phyloP scores from a whole-genome alignment of 2,797 vertebrate genomes.

The Sciaenops ocellatus region DNA sequence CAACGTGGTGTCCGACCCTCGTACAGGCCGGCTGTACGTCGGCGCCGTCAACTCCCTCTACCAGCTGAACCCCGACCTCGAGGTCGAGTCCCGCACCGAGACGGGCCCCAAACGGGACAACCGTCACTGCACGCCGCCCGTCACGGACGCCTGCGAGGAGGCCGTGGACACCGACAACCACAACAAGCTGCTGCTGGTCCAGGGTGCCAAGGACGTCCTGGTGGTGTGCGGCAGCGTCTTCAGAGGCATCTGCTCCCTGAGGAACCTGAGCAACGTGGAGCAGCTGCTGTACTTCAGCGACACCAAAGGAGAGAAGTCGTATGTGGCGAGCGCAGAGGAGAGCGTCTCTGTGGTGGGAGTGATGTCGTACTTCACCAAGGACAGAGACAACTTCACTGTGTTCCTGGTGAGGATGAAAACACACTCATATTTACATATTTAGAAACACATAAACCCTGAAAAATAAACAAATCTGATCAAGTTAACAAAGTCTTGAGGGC shows the following conservation, averaged over 20 bases:
- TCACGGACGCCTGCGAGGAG: slow-evolving; percentile 86
- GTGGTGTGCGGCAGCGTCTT: slow-evolving; percentile 95
- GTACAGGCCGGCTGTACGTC: slow-evolving; percentile 89
- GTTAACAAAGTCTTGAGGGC: no score
- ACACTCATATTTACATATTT: not conserved
- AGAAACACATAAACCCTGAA: not conserved
- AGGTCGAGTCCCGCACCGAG: slow-evolving; percentile 57
- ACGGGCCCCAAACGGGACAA: slow-evolving; percentile 91
- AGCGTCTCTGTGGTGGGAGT: slow-evolving; percentile 92
- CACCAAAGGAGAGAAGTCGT: slow-evolving; percentile 93
- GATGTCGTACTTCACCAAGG: slow-evolving; percentile 83
- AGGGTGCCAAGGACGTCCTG: slow-evolving; percentile 77
- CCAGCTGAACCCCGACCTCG: slow-evolving; percentile 88
- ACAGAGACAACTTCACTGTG: slow-evolving; percentile 68
- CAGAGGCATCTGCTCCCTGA: slow-evolving; percentile 93
- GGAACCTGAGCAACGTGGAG: slow-evolving; percentile 87
- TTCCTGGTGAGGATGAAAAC: slow-evolving; percentile 86
- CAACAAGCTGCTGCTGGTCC: slow-evolving; percentile 94
- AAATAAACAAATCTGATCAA: no score
- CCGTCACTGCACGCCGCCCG: slow-evolving; percentile 92
- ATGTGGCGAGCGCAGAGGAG: slow-evolving; percentile 93
- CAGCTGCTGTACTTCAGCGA: slow-evolving; percentile 88
- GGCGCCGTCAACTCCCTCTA: slow-evolving; percentile 92
- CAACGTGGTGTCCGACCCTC: slow-evolving; percentile 79
- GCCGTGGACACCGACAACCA: slow-evolving; percentile 86